Conservation (phyloP, 1,140 invertebrate genomes). For the Cyclina sinensis region DNA sequence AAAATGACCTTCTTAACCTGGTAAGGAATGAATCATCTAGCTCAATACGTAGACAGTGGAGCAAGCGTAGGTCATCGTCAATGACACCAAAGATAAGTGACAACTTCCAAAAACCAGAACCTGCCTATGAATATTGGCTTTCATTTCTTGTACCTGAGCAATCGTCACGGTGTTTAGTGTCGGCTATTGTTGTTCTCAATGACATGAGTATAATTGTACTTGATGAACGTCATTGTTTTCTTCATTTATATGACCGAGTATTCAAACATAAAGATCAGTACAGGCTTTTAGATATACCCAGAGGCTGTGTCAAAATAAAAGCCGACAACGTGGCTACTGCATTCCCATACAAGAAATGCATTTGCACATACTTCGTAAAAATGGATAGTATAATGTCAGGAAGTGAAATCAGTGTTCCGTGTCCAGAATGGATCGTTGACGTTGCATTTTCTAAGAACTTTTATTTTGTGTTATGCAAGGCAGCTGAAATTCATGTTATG, state of each 20-base stretch:
- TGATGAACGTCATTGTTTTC: constrained; percentile 25
- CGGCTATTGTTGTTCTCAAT: constrained; percentile 20
- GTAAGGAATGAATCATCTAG: constrained; percentile 29
- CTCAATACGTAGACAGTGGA: constrained; percentile 55
- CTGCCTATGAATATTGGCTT: background rate
- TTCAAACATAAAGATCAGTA: constrained; percentile 8
- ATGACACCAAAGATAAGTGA: constrained; percentile 4
- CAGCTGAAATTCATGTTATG: constrained; percentile 40
- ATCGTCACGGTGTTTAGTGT: constrained; percentile 23
- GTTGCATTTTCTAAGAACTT: background rate
- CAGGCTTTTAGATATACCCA: constrained; percentile 29
- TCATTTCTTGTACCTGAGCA: constrained; percentile 29
- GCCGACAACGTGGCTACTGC: constrained; percentile 2
- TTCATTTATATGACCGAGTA: background rate
- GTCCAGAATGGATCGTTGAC: constrained; percentile 46
- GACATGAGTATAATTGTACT: constrained; percentile 25
- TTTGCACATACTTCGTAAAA: constrained; percentile 2
- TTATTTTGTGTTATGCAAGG: constrained; percentile 46
- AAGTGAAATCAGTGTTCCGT: constrained; percentile 24
- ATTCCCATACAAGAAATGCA: constrained; percentile 44
- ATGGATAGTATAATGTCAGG: background rate
- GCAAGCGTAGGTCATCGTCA: constrained; percentile 24
- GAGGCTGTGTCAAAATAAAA: constrained; percentile 3
- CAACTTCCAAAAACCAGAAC: background rate
- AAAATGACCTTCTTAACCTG: constrained; percentile 40